Evolutionary conservation across 2,797 vertebrate genomes (phyloP).

Genomic region (Fistularia commersonii): DNA sequence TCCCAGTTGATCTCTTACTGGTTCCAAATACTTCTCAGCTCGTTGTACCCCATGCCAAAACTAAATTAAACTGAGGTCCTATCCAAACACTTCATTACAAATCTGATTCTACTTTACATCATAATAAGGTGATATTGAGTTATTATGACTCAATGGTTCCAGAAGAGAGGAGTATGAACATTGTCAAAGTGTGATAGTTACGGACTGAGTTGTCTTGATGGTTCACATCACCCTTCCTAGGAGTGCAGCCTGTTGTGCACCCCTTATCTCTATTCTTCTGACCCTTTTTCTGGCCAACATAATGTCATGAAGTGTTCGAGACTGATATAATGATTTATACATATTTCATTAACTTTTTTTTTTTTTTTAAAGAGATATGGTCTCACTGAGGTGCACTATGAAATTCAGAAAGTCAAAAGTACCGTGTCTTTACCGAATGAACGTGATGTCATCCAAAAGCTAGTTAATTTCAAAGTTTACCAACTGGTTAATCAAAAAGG

Average conservation of each 20-base stretch:
- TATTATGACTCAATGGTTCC: conserved; percentile 50
- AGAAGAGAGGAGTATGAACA: conserved; percentile 36
- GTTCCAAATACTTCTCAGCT: conserved; percentile 67
- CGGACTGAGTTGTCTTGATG: conserved; percentile 15
- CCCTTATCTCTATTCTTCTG: conserved; percentile 10
- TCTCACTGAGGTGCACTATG: too few relatives aligned
- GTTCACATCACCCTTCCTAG: conserved; percentile 27
- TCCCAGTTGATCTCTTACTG: conserved; percentile 64
- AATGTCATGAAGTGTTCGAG: conserved; percentile 5
- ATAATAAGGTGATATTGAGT: conserved; percentile 58
- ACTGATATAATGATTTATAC: neutral
- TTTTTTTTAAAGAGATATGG: too few relatives aligned
- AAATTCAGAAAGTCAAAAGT: too few relatives aligned
- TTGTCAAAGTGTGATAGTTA: conserved; percentile 12
- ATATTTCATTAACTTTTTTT: too few relatives aligned
- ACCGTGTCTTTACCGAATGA: too few relatives aligned
- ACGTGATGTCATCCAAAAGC: too few relatives aligned
- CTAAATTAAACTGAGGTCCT: conserved; percentile 59
- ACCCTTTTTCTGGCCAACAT: neutral
- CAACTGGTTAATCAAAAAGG: too few relatives aligned
- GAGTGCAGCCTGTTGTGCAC: conserved; percentile 13
- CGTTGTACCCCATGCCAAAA: conserved; percentile 57
- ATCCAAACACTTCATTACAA: conserved; percentile 20
- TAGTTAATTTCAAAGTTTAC: too few relatives aligned
- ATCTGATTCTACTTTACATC: conserved; percentile 47